A percentile compares a stretch with the other conserved stretches of the same genome.
Conservation (phyloP, 1,140 invertebrate species). For the Aporrectodea caliginosa region DNA sequence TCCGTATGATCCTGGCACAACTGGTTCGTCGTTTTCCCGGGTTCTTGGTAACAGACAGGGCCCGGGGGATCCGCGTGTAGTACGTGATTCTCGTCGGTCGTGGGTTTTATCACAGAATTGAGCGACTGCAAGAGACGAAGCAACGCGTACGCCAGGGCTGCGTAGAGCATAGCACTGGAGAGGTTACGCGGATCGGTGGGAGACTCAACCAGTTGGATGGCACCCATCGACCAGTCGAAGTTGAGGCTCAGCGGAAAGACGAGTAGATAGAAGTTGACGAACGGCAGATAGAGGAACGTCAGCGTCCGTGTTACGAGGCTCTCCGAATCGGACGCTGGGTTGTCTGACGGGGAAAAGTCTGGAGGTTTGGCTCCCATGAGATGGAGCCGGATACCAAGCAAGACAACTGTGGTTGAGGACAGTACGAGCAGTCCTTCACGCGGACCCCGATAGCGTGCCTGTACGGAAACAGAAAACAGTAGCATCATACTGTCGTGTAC, state of each 20-base stretch:
- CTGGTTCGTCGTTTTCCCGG: neutral
- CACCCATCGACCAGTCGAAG: slow-evolving; percentile 98
- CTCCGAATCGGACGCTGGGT: slow-evolving; percentile 63
- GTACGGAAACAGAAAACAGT: neutral
- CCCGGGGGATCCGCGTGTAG: neutral
- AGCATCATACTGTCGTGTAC: neutral
- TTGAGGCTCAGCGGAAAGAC: slow-evolving; percentile 83
- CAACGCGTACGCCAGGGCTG: slow-evolving; percentile 54
- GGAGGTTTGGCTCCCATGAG: slow-evolving; percentile 94
- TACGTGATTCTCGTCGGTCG: neutral
- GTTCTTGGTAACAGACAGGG: neutral
- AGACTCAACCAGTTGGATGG: slow-evolving; percentile 80
- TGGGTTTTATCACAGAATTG: slow-evolving; percentile 6
- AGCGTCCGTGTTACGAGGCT: slow-evolving; percentile 71
- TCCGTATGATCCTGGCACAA: neutral
- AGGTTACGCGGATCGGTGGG: slow-evolving; percentile 77
- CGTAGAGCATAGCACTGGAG: slow-evolving; percentile 70
- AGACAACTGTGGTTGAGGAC: slow-evolving; percentile 69
- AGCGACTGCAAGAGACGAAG: neutral
- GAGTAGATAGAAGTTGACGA: slow-evolving; percentile 83
- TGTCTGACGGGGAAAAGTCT: slow-evolving; percentile 78
- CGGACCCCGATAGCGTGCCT: neutral
- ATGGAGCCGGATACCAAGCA: slow-evolving; percentile 70
- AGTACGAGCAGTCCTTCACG: slow-evolving; percentile 67
- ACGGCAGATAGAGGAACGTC: slow-evolving; percentile 85